These are phyloP conservation scores for Cryptotermes secundus DNA, from an alignment of 1,140 invertebrate genomes.

Conservation along the genomic window DNA sequence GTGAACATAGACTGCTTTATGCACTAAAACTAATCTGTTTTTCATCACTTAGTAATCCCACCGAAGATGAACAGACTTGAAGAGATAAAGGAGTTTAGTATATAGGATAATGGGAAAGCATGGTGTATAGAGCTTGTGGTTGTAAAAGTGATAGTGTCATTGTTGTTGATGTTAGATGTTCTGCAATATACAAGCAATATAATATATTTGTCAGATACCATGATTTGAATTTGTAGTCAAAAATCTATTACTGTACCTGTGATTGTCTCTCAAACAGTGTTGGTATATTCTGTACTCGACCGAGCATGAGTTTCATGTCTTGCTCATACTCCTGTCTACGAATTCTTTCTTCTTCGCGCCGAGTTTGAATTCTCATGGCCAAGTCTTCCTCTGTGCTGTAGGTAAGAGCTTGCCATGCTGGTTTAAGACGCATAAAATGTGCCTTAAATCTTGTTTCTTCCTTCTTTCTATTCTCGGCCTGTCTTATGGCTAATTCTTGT, in stretches of 20 bases:
- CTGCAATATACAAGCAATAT: too few species aligned
- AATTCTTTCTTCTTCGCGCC: conserved; percentile 64
- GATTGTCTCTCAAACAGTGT: conserved; percentile 65
- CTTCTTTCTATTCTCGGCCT: conserved; percentile 59
- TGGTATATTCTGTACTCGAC: conserved; percentile 65
- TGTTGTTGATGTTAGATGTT: too few species aligned
- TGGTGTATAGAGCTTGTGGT: too few species aligned
- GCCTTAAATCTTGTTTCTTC: conserved; percentile 58
- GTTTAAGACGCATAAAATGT: conserved; percentile 60
- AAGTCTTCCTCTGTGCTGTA: conserved; percentile 58
- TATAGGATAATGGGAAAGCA: too few species aligned
- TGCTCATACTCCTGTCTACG: conserved; percentile 63
- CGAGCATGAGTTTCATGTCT: conserved; percentile 70
- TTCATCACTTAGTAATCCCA: too few species aligned
- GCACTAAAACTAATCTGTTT: too few species aligned
- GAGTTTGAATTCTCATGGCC: conserved; percentile 60
- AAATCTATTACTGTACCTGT: background rate
- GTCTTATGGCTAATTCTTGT: conserved; percentile 56
- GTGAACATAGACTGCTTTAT: too few species aligned
- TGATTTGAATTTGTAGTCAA: too few species aligned
- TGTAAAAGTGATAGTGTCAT: too few species aligned
- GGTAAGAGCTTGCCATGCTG: conserved; percentile 66
- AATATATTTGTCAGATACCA: too few species aligned
- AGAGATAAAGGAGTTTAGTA: too few species aligned
- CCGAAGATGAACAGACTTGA: too few species aligned